Base-by-base conservation (phyloP, 2,888 invertebrate genomes). In the Desoria tigrina region DNA sequence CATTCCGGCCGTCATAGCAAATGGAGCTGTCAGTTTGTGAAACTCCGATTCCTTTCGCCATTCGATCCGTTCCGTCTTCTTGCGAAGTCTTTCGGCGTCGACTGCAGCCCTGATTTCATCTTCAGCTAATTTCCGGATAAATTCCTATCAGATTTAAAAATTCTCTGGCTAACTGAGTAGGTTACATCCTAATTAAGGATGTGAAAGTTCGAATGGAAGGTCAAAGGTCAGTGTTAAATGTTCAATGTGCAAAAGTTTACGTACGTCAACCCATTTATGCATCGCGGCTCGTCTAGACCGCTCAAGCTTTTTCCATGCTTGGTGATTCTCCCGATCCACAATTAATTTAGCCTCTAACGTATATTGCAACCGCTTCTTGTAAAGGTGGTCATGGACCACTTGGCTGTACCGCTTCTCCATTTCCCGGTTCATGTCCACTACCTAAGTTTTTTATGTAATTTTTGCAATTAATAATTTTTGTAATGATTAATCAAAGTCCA, bases 341-440 rank as follows among this genome's bases (percentile, higher is more conserved):
- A 55, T 21, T 26, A 66, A 39, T 9, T 63, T 68, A 1, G 71
- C 71, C 32, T 70, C 68, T 6, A 72, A 26, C 0, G 65, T 61
- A 28, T 69, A 62, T 45, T 69, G 63, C 21, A 74, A 58, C 51
- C 69, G 58, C 24, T 65, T 53, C 45, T 68, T 67, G 54, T 68
- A 69, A n/a, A 74, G 26, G 51, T 60, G 63, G n/a, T 69, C 67
- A 23, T 63, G 56, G 27, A 69, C 71, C 2, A 72, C 72, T 23
- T 53, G 57, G 2, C 62, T 60, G 16, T 68, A 69, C 7, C 66
- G 53, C 39, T 62, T 63, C 9, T 45, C 55, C 11, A 69, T 54
- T 61, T 74, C 69, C 11, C 58, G 55, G n/a, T 65, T 64, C 64
- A 74, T 71, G 54, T 74, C 72, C 32, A 74, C 63, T 9, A 74